Base-by-base conservation (phyloP, 2,797 vertebrate species). In the Macropodus opercularis region DNA sequence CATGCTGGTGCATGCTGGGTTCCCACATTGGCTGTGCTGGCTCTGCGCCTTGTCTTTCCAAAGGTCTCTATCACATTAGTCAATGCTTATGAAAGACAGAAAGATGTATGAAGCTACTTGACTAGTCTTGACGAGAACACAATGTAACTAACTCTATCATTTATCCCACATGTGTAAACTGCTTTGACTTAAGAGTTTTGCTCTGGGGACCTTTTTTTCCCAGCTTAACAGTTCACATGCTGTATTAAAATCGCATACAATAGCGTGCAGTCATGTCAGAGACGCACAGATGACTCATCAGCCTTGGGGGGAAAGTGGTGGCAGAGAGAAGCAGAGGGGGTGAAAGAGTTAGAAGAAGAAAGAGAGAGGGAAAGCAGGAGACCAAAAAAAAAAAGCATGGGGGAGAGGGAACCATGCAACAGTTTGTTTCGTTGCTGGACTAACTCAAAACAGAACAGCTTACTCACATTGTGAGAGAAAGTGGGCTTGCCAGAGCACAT, bases 371-470 rank as follows among this genome's bases (percentile, higher is more conserved):
- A 47, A 58, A 60, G 26, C 47, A 59, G 17, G 39, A 59, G 58
- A 12, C 18, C 39, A 51, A 39, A 5, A 6, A 77, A 43, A 57
- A 59, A 24, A 49, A 61, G 17, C 27, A 58, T 52, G 17, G 65
- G 43, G 60, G 41, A 59, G 56, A 15, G 51, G 24, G 61, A 63
- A 70, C 66, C 67, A 81, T 75, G 81, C 27, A 29, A 8, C 53
- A 63, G 36, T 73, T 83, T 69, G 64, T 77, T 76, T 76, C 57
- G 50, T 44, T 81, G 69, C 62, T 39, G 49, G 53, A 6, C 76
- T 89, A 88, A 90, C 74, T 15, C 77, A 85, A 87, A 87, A 77
- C 87, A 89, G 85, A 34, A 77, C 63, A 32, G 1, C 50, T 80
- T 36, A 43, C 35, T 59, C 68, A 31, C 40, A 55, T 49, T 62